These are phyloP conservation scores for Chlorops oryzae DNA, from an alignment of 1,140 invertebrate genomes.

Conservation along the genomic window DNA sequence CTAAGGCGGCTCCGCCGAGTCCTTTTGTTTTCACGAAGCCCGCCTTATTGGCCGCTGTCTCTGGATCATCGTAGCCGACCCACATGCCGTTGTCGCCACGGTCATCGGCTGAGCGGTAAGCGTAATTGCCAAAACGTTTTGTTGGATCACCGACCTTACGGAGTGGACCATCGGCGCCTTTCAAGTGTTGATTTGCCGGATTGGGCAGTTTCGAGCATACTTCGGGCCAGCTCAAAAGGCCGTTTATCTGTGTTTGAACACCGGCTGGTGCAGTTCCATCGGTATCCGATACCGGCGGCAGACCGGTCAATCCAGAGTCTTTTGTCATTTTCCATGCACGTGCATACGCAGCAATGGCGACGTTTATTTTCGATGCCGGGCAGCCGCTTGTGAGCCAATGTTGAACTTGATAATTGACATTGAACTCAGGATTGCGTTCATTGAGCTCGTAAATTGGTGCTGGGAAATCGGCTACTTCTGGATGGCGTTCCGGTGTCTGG, in stretches of 20 bases:
- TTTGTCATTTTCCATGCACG: slow-evolving; percentile 75
- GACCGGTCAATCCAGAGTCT: slow-evolving; percentile 66
- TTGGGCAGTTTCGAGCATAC: slow-evolving; percentile 67
- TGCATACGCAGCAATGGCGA: slow-evolving; percentile 77
- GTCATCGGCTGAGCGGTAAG: slow-evolving; percentile 65
- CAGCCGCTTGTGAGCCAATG: slow-evolving; percentile 61
- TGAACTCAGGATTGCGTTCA: slow-evolving; percentile 60
- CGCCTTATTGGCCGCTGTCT: slow-evolving; percentile 77
- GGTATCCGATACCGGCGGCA: slow-evolving; percentile 62
- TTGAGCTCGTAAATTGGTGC: slow-evolving; percentile 65
- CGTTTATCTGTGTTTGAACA: slow-evolving; percentile 62
- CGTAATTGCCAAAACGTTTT: slow-evolving; percentile 71
- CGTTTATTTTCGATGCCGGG: slow-evolving; percentile 67
- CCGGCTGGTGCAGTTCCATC: slow-evolving; percentile 60
- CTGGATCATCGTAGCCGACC: slow-evolving; percentile 84
- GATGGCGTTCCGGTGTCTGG: slow-evolving; percentile 64
- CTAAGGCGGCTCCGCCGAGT: slow-evolving; percentile 73
- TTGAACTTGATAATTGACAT: slow-evolving; percentile 58
- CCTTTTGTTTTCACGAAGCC: slow-evolving; percentile 65
- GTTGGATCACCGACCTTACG: slow-evolving; percentile 68
- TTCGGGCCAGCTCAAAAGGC: slow-evolving; percentile 75
- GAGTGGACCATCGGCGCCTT: slow-evolving; percentile 58
- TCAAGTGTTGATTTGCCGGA: slow-evolving; percentile 54
- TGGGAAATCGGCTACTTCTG: slow-evolving; percentile 68
- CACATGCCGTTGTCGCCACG: slow-evolving; percentile 69